Conservation (phyloP, 2,113 vertebrate species). For the Ptilorrhoa leucosticta region DNA sequence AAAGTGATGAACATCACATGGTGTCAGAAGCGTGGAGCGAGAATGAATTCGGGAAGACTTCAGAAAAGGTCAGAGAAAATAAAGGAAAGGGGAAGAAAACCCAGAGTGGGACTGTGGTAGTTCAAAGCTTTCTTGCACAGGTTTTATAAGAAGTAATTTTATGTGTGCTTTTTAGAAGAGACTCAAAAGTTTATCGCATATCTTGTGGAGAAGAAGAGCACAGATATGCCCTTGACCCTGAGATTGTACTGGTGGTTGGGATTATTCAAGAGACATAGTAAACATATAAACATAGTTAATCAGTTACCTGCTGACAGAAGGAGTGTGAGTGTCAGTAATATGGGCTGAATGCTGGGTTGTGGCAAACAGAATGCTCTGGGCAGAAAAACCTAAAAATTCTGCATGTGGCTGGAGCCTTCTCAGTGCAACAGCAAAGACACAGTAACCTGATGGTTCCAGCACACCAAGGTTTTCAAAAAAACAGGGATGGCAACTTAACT, state of each 20-base stretch:
- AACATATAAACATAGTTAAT: neutral
- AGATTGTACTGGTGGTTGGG: neutral
- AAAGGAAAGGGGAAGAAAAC: neutral
- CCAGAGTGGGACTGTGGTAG: neutral
- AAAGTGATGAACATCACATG: neutral
- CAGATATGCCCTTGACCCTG: neutral
- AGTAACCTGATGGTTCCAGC: neutral
- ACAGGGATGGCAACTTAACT: neutral
- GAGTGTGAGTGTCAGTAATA: neutral
- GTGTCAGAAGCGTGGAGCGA: neutral
- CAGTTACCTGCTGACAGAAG: neutral
- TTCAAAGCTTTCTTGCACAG: neutral
- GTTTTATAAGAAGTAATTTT: neutral
- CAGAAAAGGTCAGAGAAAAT: constrained; percentile 45
- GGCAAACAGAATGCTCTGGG: neutral
- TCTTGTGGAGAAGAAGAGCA: neutral
- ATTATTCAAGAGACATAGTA: neutral
- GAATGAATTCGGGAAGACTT: constrained; percentile 16
- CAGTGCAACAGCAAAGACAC: neutral
- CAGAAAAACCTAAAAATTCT: neutral
- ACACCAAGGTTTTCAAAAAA: neutral
- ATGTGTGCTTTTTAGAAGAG: neutral
- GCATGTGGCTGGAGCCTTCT: neutral
- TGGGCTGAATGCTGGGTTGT: neutral
- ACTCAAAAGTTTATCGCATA: neutral